Percentiles rank a stretch among this genome's conserved stretches.
Conservation (phyloP, 2,113 vertebrate species). For the Carassius auratus region DNA sequence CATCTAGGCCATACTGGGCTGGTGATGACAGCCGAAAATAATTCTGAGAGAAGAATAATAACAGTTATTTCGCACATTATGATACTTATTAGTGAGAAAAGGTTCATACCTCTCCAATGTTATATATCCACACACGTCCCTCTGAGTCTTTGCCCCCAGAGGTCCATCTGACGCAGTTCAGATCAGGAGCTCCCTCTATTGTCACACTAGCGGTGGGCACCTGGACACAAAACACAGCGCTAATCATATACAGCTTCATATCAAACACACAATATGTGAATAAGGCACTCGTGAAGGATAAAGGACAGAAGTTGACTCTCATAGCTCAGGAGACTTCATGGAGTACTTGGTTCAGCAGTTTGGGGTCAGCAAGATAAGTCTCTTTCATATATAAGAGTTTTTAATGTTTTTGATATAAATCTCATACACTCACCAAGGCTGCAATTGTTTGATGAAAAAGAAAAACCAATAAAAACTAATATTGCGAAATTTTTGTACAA, state of each 20-base stretch:
- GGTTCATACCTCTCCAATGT: constrained; percentile 90
- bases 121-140: constrained; percentile 95
- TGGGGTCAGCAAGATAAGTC: background rate
- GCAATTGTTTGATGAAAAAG: background rate
- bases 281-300: background rate
- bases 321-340: background rate
- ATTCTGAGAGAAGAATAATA: background rate
- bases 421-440: background rate
- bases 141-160: constrained; percentile 94
- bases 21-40: background rate
- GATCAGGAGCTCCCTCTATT: constrained; percentile 91
- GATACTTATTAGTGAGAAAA: background rate
- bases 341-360: background rate
- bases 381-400: background rate
- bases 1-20: background rate
- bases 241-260: constrained; percentile 1
- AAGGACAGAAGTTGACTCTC: background rate
- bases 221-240: constrained; percentile 67
- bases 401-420: background rate
- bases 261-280: background rate
- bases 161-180: constrained; percentile 95
- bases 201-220: constrained; percentile 95
- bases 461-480: background rate
- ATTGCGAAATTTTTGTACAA: background rate
- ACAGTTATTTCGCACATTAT: background rate